Evolutionary conservation across 2,113 vertebrate genomes (phyloP).

Genomic region (Archilochus colubris): DNA sequence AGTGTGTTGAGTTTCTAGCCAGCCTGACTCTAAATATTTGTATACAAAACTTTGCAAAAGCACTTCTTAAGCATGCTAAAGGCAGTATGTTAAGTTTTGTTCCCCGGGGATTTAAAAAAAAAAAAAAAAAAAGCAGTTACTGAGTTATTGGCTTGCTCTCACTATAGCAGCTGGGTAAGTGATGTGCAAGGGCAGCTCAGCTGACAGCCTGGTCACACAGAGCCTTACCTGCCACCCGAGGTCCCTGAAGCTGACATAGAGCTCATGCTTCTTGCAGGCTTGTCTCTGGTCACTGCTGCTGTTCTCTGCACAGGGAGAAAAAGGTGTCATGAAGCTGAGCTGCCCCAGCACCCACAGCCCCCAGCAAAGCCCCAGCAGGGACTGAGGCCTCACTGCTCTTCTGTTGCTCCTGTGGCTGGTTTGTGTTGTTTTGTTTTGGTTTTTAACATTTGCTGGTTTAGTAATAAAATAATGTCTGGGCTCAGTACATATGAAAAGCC

Average conservation of each 20-base stretch:
- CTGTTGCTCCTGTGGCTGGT: not conserved
- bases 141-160: not conserved
- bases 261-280: slow-evolving; percentile 95
- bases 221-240: slow-evolving; percentile 93
- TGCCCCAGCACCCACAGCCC: not conserved
- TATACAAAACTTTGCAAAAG: not conserved
- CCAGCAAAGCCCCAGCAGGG: not conserved
- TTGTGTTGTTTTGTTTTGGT: not conserved
- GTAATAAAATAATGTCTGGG: not conserved
- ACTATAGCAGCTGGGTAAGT: not conserved
- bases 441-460: not conserved
- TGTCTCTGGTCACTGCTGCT: slow-evolving; percentile 93
- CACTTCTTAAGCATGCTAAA: not conserved
- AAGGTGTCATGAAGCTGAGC: not conserved
- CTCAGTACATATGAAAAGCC: not conserved
- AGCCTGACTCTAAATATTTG: not conserved
- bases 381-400: rapidly evolving
- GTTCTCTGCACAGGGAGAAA: slow-evolving; percentile 79
- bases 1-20: not conserved
- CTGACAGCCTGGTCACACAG: rapidly evolving
- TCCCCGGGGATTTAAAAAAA: not conserved
- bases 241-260: slow-evolving; percentile 97
- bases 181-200: not conserved
- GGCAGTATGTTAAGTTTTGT: too few relatives aligned
- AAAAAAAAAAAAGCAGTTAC: not conserved